phyloP scores from a whole-genome alignment of 2,113 vertebrate genomes.

The Ciconia boyciana region DNA sequence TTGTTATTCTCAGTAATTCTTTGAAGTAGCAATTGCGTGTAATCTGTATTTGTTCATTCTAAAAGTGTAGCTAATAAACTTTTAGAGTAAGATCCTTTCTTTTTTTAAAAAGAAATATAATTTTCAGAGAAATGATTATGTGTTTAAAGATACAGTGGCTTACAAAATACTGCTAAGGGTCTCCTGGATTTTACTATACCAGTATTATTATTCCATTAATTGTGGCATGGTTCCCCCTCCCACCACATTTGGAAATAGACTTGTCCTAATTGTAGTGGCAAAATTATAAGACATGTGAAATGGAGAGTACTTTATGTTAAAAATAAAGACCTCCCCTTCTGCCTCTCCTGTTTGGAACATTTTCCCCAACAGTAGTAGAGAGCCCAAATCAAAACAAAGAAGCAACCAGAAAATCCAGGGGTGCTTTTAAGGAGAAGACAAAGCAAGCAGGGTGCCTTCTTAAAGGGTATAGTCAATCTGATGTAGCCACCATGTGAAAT shows the following conservation, averaged over 20 bases:
- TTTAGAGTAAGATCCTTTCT: neutral
- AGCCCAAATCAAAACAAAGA: neutral
- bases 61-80: neutral
- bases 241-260: neutral
- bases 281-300: neutral
- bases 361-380: neutral
- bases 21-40: neutral
- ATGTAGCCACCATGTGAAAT: neutral
- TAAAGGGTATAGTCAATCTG: neutral
- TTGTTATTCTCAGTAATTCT: neutral
- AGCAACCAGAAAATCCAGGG: neutral
- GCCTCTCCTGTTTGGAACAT: neutral
- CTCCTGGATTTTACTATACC: neutral
- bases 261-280: neutral
- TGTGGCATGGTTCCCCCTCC: rapidly evolving
- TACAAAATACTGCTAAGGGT: neutral
- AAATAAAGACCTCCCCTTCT: neutral
- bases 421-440: neutral
- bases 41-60: neutral
- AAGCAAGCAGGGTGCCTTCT: neutral
- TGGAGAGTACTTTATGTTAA: neutral
- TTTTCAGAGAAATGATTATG: neutral
- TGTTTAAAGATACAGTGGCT: neutral
- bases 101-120: rapidly evolving
- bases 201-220: neutral